These are phyloP conservation scores for Recurvirostra avosetta DNA, from an alignment of 2,113 vertebrate species.

Conservation along the genomic window DNA sequence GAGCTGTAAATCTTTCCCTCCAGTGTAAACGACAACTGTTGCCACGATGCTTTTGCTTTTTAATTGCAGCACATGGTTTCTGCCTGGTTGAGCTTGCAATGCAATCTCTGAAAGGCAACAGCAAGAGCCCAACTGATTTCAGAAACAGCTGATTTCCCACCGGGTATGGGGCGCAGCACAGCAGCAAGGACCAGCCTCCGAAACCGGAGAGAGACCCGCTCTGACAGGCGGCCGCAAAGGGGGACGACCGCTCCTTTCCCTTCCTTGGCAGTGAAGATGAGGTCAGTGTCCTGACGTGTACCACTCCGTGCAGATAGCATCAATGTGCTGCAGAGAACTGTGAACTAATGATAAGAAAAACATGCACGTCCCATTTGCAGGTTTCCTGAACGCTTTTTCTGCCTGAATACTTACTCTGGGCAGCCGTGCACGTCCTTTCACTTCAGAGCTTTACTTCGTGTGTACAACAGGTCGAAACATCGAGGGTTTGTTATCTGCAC, in stretches of 20 bases:
- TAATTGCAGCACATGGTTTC: neutral
- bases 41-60: neutral
- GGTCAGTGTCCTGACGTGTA: neutral
- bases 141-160: neutral
- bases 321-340: neutral
- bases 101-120: neutral
- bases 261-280: neutral
- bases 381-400: neutral
- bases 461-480: neutral
- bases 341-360: neutral
- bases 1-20: neutral
- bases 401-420: neutral
- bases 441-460: neutral
- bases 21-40: neutral
- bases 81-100: neutral
- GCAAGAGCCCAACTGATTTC: neutral
- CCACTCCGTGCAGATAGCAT: neutral
- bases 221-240: fast-evolving
- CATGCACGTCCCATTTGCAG: neutral
- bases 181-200: neutral
- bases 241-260: neutral
- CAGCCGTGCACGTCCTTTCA: neutral
- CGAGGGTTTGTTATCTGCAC: neutral
- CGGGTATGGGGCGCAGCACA: fast-evolving
- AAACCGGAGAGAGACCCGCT: fast-evolving